Evolutionary conservation across 2,888 invertebrate genomes (phyloP).

Genomic region (Anaspis maculata): DNA sequence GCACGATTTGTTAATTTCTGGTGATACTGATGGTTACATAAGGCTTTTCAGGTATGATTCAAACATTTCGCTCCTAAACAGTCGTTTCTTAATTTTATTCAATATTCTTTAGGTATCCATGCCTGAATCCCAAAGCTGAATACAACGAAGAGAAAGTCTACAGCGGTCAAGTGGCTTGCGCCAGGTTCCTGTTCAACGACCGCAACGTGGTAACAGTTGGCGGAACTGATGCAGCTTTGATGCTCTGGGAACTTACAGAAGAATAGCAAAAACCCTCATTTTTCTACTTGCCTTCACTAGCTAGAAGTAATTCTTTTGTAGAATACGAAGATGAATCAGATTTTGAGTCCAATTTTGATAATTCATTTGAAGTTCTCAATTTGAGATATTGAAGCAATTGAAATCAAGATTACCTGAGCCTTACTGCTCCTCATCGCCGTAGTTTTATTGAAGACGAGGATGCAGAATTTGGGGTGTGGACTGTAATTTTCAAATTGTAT

Average conservation of each 20-base stretch:
- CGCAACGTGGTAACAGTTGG: slow-evolving; percentile 78
- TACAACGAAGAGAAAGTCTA: slow-evolving; percentile 85
- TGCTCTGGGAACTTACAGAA: slow-evolving; percentile 84
- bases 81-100: not conserved
- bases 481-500: no score
- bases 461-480: no score
- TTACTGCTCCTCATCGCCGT: no score
- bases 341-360: slow-evolving; percentile 33
- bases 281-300: slow-evolving; percentile 22
- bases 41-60: slow-evolving; percentile 29
- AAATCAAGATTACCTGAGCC: no score
- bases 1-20: slow-evolving; percentile 74
- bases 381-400: slow-evolving; percentile 26
- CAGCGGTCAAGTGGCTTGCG: slow-evolving; percentile 70
- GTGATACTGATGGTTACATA: slow-evolving; percentile 84
- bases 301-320: slow-evolving; percentile 14
- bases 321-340: slow-evolving; percentile 27
- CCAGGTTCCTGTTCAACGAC: slow-evolving; percentile 80
- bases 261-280: slow-evolving; percentile 50
- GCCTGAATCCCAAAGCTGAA: slow-evolving; percentile 76
- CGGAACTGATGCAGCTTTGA: slow-evolving; percentile 79
- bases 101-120: slow-evolving; percentile 65
- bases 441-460: no score
- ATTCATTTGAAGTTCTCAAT: slow-evolving; percentile 35
- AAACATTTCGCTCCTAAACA: slow-evolving; percentile 14